These are phyloP conservation scores for Drosophila sucinea DNA, from an alignment of 1,140 invertebrate genomes.

Conservation along the genomic window DNA sequence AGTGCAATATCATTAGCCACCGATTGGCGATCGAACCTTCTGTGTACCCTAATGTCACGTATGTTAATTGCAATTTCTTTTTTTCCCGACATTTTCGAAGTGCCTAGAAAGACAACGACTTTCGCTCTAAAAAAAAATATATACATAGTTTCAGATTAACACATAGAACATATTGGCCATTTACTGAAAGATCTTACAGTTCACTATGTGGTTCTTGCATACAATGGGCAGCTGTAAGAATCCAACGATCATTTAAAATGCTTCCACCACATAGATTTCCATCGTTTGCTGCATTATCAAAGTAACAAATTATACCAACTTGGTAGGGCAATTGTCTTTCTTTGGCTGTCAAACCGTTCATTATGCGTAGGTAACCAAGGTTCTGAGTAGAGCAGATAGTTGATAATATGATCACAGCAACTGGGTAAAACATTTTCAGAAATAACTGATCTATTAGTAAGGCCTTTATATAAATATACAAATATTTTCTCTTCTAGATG, in stretches of 20 bases:
- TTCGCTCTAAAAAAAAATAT: constrained; percentile 11
- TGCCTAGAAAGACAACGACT: constrained; percentile 36
- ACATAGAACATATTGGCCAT: too few relatives aligned
- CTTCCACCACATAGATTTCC: constrained; percentile 50
- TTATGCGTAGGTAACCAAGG: constrained; percentile 46
- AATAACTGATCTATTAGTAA: constrained; percentile 16
- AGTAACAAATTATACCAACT: constrained; percentile 33
- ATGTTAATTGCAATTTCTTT: constrained; percentile 11
- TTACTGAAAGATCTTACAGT: constrained; percentile 31
- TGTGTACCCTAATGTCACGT: constrained; percentile 34
- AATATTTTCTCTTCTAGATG: not conserved
- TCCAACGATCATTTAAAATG: constrained; percentile 45
- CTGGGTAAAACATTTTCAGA: constrained; percentile 21
- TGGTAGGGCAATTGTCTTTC: constrained; percentile 48
- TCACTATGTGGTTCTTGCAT: constrained; percentile 25
- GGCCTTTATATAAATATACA: constrained; percentile 34
- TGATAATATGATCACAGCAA: constrained; percentile 20
- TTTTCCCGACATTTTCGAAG: not conserved
- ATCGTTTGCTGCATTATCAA: not conserved
- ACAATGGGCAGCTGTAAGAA: constrained; percentile 63
- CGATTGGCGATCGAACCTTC: constrained; percentile 19
- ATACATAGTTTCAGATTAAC: too few relatives aligned
- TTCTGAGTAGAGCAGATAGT: constrained; percentile 16
- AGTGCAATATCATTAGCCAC: constrained; percentile 48
- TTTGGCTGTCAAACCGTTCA: constrained; percentile 43